Evolutionary conservation across 1,140 invertebrate species (phyloP).

Genomic region (Ditylenchus dipsaci): DNA sequence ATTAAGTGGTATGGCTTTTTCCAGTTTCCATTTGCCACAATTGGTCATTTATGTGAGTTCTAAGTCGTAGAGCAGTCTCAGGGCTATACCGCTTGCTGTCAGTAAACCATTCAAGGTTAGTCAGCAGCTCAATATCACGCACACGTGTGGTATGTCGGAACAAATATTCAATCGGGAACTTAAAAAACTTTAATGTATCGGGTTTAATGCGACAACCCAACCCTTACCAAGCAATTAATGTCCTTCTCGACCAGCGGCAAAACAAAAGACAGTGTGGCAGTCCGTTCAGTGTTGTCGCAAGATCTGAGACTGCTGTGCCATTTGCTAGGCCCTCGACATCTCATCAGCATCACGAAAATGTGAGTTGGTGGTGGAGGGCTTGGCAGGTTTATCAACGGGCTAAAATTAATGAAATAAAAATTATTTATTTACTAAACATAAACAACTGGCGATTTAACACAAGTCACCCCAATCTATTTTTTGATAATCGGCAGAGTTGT

Average conservation of each 20-base stretch:
- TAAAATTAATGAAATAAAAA: too few relatives aligned
- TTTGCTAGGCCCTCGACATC: constrained; percentile 24
- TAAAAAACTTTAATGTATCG: too few relatives aligned
- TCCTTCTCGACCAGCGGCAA: constrained; percentile 34
- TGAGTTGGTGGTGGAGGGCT: constrained; percentile 23
- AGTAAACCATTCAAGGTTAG: constrained; percentile 7
- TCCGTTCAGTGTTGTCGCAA: constrained; percentile 25
- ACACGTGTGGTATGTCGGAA: constrained; percentile 36
- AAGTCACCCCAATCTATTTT: too few relatives aligned
- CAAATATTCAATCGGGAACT: constrained; percentile 37
- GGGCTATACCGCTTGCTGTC: not conserved
- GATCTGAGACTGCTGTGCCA: constrained; percentile 28
- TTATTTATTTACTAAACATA: too few relatives aligned
- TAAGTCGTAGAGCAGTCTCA: not conserved
- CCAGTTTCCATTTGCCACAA: constrained; percentile 4
- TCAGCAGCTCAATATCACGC: constrained; percentile 42
- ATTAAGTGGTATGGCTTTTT: too few relatives aligned
- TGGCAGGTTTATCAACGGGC: too few relatives aligned
- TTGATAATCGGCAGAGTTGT: too few relatives aligned
- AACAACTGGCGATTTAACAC: too few relatives aligned
- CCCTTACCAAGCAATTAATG: constrained; percentile 41
- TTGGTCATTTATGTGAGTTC: not conserved
- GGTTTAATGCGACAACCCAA: too few relatives aligned
- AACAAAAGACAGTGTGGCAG: constrained; percentile 34
- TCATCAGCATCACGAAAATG: constrained; percentile 33